A percentile compares a stretch with the other conserved stretches of the same genome.
These are phyloP conservation scores for Selenia dentaria DNA, from an alignment of 2,888 invertebrate genomes.

Conservation along the genomic window DNA sequence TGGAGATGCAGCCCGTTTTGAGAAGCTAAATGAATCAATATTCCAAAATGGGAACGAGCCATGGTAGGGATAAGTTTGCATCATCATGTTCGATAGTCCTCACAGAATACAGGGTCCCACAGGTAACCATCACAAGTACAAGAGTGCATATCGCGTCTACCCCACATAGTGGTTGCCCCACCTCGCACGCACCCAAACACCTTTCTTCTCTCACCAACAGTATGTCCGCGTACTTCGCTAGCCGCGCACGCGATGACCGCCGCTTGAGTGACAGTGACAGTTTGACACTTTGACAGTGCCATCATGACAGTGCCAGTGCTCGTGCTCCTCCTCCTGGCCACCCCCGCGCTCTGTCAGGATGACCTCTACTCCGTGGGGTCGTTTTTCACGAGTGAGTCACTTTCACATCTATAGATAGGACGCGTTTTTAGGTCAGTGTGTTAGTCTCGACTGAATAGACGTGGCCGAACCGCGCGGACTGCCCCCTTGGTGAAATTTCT, in stretches of 20 bases:
- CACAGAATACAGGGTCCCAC: not conserved
- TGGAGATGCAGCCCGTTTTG: no score
- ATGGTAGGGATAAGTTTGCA: no score
- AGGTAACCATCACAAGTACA: not conserved
- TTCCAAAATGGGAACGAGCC: no score
- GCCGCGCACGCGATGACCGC: constrained; percentile 60
- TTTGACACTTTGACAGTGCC: constrained; percentile 51
- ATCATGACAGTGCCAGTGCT: constrained; percentile 61
- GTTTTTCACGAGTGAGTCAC: constrained; percentile 89
- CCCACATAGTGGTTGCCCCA: constrained; percentile 28
- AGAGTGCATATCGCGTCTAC: constrained; percentile 19
- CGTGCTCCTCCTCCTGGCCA: constrained; percentile 46
- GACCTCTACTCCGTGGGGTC: constrained; percentile 91
- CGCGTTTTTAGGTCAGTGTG: constrained; percentile 25
- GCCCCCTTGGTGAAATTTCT: not conserved
- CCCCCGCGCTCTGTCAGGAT: constrained; percentile 80
- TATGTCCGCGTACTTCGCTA: constrained; percentile 51
- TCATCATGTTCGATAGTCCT: no score
- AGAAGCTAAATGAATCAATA: no score
- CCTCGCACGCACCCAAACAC: constrained; percentile 44
- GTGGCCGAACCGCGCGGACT: constrained; percentile 13
- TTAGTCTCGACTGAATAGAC: constrained; percentile 11
- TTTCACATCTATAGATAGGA: constrained; percentile 13
- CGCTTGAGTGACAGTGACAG: constrained; percentile 40
- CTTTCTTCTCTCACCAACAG: constrained; percentile 68